Base-by-base conservation (phyloP, 1,140 invertebrate species). In the Drosophila kanapiae region DNA sequence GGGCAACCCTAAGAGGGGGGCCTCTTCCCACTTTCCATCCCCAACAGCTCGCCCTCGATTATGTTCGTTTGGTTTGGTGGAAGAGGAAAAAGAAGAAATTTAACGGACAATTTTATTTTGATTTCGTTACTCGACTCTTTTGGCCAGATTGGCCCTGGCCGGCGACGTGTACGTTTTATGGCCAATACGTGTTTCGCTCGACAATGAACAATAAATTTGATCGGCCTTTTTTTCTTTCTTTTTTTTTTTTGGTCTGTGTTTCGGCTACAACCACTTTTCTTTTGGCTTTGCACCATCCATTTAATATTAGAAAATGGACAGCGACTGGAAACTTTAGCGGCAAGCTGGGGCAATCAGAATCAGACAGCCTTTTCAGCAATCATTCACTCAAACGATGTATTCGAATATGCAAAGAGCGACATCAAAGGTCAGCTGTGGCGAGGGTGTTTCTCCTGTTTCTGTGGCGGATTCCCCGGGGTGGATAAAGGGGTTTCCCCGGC, bases 331-430 rank as follows among this genome's bases (percentile, higher is more conserved):
- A 35, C 18, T 18, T 49, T 33, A 23, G 27, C 29, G 27, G 61
- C 37, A 33, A 56, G 48, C 29, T n/a, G 33, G 7, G 10, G 27
- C 23, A 16, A 23, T 29, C 37, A 40, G 60, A 43, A 18, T 69
- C 61, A 70, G 62, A 45, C 65, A 47, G 74, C 60, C 82, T 48
- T 85, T 85, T 85, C 78, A 85, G 58, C 74, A 64, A 84, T 85
- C 78, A 84, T 85, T 84, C 82, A 82, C 72, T 83, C 84, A 78
- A 88, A 80, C 80, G 69, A 68, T 84, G 79, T 71, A 78, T 88
- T 80, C 79, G 65, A 80, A 80, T 80, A 77, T 78, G 79, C 84
- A 83, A 43, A 43, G 13, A 23, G 68, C 72, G 62, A 83, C 84
- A 53, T 69, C 67, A 67, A 68, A 70, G 67, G 67, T 70, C 67